Percentiles rank a stretch among this genome's conserved stretches.
These are phyloP conservation scores for Sceliomorpha sp. DNA, from an alignment of 2,888 invertebrate genomes.

Conservation along the genomic window DNA sequence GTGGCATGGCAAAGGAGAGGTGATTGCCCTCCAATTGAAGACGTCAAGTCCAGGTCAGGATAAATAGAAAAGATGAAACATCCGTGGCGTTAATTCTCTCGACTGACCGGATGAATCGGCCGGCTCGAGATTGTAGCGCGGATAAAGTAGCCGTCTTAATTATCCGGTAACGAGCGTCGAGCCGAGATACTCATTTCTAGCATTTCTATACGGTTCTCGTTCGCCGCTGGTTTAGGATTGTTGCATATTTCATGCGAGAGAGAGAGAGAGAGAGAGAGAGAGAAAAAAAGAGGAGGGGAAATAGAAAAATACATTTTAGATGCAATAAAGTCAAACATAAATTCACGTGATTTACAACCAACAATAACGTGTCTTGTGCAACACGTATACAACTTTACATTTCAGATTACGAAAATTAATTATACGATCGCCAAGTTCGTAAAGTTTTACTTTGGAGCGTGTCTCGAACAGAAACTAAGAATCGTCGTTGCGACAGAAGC, in stretches of 20 bases:
- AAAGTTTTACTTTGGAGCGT: too few species aligned
- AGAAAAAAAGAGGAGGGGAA: too few species aligned
- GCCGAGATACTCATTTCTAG: conserved; percentile 41
- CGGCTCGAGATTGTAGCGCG: conserved; percentile 55
- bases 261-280: too few species aligned
- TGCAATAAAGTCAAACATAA: conserved; percentile 28
- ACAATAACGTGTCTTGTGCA: conserved; percentile 21
- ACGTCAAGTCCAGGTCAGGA: conserved; percentile 44
- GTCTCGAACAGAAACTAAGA: too few species aligned
- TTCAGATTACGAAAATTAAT: too few species aligned
- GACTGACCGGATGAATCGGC: conserved; percentile 49
- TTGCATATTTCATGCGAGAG: conserved; percentile 41
- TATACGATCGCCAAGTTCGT: too few species aligned
- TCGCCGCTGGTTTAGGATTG: conserved; percentile 19
- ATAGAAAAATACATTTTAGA: conserved; percentile 30
- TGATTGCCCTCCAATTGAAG: conserved; percentile 49
- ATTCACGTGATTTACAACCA: conserved; percentile 34
- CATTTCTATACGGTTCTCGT: conserved; percentile 30
- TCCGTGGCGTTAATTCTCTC: conserved; percentile 56
- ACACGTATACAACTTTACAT: conserved; percentile 9
- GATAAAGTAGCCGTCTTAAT: conserved; percentile 62
- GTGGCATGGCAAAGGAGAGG: conserved; percentile 18
- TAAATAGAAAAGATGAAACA: conserved; percentile 53
- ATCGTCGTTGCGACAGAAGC: too few species aligned
- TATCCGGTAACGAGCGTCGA: conserved; percentile 56